A percentile compares a stretch with the other conserved stretches of the same genome.
These are phyloP conservation scores for Mechanitis messenoides DNA, from an alignment of 2,888 invertebrate species.

Conservation along the genomic window DNA sequence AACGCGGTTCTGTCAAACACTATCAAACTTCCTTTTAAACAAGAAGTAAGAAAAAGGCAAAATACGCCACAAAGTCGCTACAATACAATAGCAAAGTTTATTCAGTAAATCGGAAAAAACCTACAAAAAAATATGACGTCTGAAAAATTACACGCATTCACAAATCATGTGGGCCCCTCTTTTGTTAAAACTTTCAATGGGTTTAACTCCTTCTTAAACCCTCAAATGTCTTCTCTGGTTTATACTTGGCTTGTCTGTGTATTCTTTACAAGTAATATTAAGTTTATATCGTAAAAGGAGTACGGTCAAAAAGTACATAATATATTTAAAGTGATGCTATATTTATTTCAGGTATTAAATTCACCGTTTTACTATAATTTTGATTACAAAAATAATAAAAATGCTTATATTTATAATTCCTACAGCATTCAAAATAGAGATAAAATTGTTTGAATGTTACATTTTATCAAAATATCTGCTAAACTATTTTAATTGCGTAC, in stretches of 20 bases:
- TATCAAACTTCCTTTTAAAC: constrained; percentile 59
- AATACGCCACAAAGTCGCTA: constrained; percentile 63
- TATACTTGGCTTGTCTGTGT: constrained; percentile 43
- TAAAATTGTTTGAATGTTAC: too few relatives aligned
- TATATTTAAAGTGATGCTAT: not conserved
- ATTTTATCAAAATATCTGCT: too few relatives aligned
- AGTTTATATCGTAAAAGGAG: constrained; percentile 12
- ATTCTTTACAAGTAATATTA: constrained; percentile 24
- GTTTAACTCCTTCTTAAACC: constrained; percentile 64
- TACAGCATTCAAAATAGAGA: too few relatives aligned
- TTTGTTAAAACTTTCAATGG: constrained; percentile 71
- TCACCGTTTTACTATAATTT: too few relatives aligned
- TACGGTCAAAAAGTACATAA: not conserved
- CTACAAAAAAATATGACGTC: constrained; percentile 74
- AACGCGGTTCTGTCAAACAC: constrained; percentile 51
- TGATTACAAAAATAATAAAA: too few relatives aligned
- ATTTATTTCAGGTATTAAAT: not conserved
- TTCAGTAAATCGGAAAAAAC: constrained; percentile 61
- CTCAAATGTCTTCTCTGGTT: constrained; percentile 48
- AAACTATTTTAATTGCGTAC: too few relatives aligned
- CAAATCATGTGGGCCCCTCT: constrained; percentile 71
- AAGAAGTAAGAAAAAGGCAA: constrained; percentile 57
- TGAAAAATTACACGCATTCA: constrained; percentile 77
- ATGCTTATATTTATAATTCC: too few relatives aligned
- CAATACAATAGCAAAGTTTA: constrained; percentile 69